Conservation (phyloP, 2,113 vertebrate genomes). For the Zosterops pallidus region DNA sequence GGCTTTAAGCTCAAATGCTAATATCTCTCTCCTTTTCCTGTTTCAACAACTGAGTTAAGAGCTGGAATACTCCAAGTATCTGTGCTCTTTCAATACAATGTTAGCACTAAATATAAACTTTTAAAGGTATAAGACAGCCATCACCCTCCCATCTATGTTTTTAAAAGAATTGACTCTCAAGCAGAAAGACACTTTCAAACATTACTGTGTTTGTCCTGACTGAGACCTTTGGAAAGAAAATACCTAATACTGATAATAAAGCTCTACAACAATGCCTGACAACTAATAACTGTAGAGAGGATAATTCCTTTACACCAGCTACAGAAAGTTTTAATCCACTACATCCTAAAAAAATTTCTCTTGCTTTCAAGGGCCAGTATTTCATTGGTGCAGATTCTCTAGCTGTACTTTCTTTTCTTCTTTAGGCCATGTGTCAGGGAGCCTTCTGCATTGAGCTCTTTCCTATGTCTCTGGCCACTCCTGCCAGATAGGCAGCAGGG, state of each 20-base stretch:
- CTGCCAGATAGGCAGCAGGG: not conserved
- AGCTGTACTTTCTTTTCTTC: not conserved
- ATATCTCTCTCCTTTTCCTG: not conserved
- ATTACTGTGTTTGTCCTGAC: not conserved
- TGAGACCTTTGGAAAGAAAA: not conserved
- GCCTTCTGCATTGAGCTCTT: not conserved
- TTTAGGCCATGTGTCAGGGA: not conserved
- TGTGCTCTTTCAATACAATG: not conserved
- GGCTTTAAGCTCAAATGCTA: not conserved
- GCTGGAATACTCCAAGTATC: not conserved
- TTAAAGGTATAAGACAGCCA: not conserved
- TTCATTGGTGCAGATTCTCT: not conserved
- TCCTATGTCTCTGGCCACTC: too few relatives aligned
- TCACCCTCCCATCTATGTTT: not conserved
- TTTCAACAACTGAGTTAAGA: not conserved
- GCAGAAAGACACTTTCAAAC: not conserved
- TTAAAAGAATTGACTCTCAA: not conserved
- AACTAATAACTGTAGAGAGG: not conserved
- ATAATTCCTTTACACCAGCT: not conserved
- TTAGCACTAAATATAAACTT: not conserved
- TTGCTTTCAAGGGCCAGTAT: not conserved
- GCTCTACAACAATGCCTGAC: not conserved
- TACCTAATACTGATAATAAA: not conserved
- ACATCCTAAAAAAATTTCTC: not conserved
- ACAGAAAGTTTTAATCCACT: not conserved